phyloP scores from a whole-genome alignment of 2,888 invertebrate species.

The Arrhopalites spinosus region DNA sequence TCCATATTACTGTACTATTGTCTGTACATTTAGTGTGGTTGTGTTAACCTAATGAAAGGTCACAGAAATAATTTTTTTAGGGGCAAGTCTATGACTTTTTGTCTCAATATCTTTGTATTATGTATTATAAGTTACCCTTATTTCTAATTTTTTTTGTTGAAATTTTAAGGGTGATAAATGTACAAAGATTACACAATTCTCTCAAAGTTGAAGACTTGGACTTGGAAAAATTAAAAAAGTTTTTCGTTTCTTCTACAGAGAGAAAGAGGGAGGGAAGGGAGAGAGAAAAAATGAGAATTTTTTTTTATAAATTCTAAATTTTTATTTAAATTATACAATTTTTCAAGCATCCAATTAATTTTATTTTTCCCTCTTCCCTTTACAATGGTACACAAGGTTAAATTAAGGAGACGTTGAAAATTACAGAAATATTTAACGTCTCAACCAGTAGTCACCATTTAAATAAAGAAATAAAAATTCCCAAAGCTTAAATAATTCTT shows the following conservation, averaged over 20 bases:
- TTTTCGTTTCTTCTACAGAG: no score
- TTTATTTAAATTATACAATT: slow-evolving; percentile 15
- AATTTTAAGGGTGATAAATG: background rate
- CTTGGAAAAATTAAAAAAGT: background rate
- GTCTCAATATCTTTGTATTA: background rate
- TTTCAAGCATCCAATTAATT: slow-evolving; percentile 15
- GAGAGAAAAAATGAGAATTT: background rate
- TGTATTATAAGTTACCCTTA: no score
- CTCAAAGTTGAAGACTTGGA: background rate
- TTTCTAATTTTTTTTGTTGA: background rate
- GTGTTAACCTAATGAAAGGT: background rate
- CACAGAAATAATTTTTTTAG: background rate
- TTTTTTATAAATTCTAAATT: background rate
- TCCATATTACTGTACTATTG: no score
- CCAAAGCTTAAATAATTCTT: no score
- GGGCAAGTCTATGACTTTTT: slow-evolving; percentile 4
- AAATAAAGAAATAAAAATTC: no score
- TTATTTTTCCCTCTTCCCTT: background rate
- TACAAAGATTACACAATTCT: background rate
- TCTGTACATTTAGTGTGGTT: background rate
- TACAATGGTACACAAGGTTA: background rate
- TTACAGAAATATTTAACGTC: no score
- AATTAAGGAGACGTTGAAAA: no score
- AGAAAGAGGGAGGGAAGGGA: background rate
- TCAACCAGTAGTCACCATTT: no score